These are phyloP conservation scores for Andricus grossulariae DNA, from an alignment of 1,140 invertebrate species.

Conservation along the genomic window DNA sequence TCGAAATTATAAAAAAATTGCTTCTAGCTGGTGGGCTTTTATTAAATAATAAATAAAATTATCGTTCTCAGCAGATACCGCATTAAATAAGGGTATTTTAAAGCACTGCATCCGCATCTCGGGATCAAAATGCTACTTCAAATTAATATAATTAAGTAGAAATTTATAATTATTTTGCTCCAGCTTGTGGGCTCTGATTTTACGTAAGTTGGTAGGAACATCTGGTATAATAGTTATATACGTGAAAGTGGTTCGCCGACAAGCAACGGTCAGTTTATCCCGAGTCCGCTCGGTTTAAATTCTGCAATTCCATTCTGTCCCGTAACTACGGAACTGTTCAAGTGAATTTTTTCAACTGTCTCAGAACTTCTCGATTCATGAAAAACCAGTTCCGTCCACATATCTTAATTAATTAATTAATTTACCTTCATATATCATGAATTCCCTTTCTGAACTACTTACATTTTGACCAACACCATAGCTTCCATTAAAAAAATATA, in stretches of 20 bases:
- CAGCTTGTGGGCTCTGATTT: conserved; percentile 46
- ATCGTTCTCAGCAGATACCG: too few species aligned
- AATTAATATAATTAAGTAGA: conserved; percentile 18
- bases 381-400: too few species aligned
- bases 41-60: too few species aligned
- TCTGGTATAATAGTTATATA: conserved; percentile 61
- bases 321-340: conserved; percentile 32
- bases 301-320: conserved; percentile 59
- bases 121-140: too few species aligned
- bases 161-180: conserved; percentile 35
- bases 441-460: background rate
- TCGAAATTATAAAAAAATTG: too few species aligned
- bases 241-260: conserved; percentile 69
- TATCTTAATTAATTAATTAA: too few species aligned
- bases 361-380: background rate
- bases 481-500: conserved; percentile 12
- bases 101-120: too few species aligned
- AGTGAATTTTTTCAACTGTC: conserved; percentile 44
- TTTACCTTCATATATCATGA: too few species aligned
- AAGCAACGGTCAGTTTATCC: conserved; percentile 70
- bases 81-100: too few species aligned
- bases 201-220: conserved; percentile 67
- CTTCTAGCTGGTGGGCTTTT: too few species aligned
- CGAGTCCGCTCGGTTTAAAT: conserved; percentile 61
- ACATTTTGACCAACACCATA: background rate